Percentiles rank a stretch among this genome's conserved stretches.
phyloP scores from a whole-genome alignment of 1,140 invertebrate genomes.

The Hylaeus anthracinus region DNA sequence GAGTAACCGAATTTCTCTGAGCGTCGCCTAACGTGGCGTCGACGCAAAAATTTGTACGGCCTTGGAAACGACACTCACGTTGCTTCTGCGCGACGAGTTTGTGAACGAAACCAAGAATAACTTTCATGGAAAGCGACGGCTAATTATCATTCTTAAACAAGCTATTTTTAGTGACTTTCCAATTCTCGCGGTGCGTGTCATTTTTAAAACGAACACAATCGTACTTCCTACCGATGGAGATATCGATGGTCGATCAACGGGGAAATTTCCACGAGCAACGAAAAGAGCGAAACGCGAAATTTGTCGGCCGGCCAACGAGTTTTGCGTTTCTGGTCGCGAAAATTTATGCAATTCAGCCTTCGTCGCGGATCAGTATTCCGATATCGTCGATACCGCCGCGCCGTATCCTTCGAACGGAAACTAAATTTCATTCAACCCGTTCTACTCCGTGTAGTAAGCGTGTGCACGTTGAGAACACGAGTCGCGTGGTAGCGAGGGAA shows the following conservation, averaged over 20 bases:
- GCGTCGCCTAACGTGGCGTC: no score
- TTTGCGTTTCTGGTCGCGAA: constrained; percentile 27
- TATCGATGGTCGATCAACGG: no score
- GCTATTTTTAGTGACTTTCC: no score
- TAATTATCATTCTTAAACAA: no score
- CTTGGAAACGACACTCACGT: background rate
- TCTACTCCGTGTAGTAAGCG: constrained; percentile 12
- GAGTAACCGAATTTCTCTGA: background rate
- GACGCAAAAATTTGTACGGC: background rate
- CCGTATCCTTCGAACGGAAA: constrained; percentile 33
- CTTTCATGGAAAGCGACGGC: background rate
- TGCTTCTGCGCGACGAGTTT: background rate
- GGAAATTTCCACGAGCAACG: no score
- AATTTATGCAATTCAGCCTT: constrained; percentile 38
- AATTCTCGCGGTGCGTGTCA: no score
- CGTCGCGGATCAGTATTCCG: constrained; percentile 36
- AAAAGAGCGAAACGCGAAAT: constrained; percentile 9
- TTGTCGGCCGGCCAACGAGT: background rate
- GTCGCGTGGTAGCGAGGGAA: background rate
- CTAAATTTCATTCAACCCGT: constrained; percentile 41
- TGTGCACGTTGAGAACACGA: background rate
- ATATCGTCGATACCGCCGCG: constrained; percentile 15
- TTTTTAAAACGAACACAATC: no score
- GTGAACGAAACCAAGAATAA: background rate
- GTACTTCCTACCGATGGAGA: no score